Evolutionary conservation across 2,797 vertebrate species (phyloP).

Genomic region (Tenualosa thibaudeaui): DNA sequence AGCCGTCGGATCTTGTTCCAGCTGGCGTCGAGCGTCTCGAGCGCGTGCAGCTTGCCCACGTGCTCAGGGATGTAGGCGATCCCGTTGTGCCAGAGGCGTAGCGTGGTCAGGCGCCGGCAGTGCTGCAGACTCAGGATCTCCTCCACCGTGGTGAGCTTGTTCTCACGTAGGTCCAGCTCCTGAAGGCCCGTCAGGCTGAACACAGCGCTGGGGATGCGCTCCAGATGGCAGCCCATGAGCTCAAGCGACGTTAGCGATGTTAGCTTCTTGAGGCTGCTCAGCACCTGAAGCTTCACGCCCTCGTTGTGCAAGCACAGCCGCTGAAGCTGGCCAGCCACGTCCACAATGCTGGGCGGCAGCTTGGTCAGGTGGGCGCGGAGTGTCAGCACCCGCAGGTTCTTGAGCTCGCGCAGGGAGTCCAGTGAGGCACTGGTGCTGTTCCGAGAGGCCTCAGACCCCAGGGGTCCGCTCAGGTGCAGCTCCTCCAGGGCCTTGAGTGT

Average conservation of each 20-base stretch:
- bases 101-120: slow-evolving; percentile 78
- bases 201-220: slow-evolving; percentile 86
- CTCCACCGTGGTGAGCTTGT: slow-evolving; percentile 84
- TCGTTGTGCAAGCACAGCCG: slow-evolving; percentile 81
- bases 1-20: slow-evolving; percentile 83
- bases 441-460: slow-evolving; percentile 75
- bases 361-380: slow-evolving; percentile 79
- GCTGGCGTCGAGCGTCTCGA: slow-evolving; percentile 83
- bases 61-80: slow-evolving; percentile 87
- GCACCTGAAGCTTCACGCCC: slow-evolving; percentile 76
- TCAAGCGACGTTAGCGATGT: slow-evolving; percentile 75
- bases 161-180: slow-evolving; percentile 85
- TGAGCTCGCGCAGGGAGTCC: slow-evolving; percentile 81
- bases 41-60: slow-evolving; percentile 78
- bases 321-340: slow-evolving; percentile 78
- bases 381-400: slow-evolving; percentile 77
- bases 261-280: slow-evolving; percentile 86
- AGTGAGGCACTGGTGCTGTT: slow-evolving; percentile 59
- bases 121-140: slow-evolving; percentile 91
- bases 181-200: slow-evolving; percentile 84
- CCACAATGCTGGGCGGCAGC: slow-evolving; percentile 78
- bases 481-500: slow-evolving; percentile 80
- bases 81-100: slow-evolving; percentile 86
- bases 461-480: slow-evolving; percentile 79
- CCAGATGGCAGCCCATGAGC: slow-evolving; percentile 81